A percentile compares a stretch with the other conserved stretches of the same genome.
Conservation (phyloP, 2,797 vertebrate species). For the Melanotaenia nigrans region DNA sequence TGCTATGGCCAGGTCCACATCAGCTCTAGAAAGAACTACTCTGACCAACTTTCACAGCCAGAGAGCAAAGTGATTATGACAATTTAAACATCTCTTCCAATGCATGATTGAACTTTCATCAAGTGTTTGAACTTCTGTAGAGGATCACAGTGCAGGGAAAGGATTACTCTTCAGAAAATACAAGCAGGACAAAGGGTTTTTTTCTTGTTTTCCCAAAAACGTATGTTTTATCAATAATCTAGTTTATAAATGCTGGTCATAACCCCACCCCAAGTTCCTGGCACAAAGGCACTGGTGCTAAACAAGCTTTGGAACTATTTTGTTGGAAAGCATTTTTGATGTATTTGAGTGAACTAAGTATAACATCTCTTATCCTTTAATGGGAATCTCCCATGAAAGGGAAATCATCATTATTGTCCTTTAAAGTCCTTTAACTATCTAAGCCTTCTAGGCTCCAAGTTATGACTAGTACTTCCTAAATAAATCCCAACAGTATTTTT, state of each 20-base stretch:
- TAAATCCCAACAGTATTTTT: not conserved
- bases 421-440: too few species aligned
- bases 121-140: not conserved
- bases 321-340: not conserved
- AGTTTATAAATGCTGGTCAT: not conserved
- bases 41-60: not conserved
- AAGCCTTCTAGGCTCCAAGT: not conserved
- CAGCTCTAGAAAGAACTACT: too few species aligned
- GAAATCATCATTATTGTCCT: not conserved
- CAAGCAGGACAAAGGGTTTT: too few species aligned
- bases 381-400: too few species aligned
- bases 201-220: not conserved
- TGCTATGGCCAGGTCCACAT: too few species aligned
- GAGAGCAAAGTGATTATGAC: not conserved
- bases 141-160: too few species aligned
- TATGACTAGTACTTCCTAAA: not conserved
- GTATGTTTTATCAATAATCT: too few species aligned
- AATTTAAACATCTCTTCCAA: not conserved
- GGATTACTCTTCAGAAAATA: not conserved
- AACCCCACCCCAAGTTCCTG: not conserved
- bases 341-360: not conserved
- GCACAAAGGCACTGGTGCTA: not conserved
- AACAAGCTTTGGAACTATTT: not conserved
- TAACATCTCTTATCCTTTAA: not conserved
- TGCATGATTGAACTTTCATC: not conserved